Evolutionary conservation across 2,888 invertebrate species (phyloP).

Genomic region (Sthenelais limicola): DNA sequence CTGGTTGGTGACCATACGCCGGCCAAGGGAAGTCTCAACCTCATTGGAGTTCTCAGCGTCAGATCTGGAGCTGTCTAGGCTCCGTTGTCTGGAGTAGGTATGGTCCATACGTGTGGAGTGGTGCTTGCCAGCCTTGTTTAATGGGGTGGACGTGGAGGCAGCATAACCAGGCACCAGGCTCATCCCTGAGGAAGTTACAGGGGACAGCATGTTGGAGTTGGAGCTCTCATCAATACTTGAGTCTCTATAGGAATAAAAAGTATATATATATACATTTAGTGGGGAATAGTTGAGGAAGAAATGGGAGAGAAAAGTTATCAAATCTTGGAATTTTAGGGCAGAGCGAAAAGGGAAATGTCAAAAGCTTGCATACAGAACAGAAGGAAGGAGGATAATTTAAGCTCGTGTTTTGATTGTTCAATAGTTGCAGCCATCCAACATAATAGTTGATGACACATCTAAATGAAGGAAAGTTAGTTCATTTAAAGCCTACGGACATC

Average conservation of each 20-base stretch:
- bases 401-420: too few relatives aligned
- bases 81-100: slow-evolving; percentile 62
- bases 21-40: not conserved
- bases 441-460: not conserved
- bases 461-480: too few relatives aligned
- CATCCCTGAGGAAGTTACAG: slow-evolving; percentile 5
- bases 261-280: too few relatives aligned
- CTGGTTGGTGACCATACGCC: not conserved
- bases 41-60: slow-evolving; percentile 41
- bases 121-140: too few relatives aligned
- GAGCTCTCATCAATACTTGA: slow-evolving; percentile 53
- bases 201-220: slow-evolving; percentile 46
- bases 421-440: not conserved
- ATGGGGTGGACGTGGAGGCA: slow-evolving; percentile 13
- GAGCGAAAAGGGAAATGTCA: too few relatives aligned
- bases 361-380: too few relatives aligned
- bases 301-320: too few relatives aligned
- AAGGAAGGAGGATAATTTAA: too few relatives aligned
- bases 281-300: too few relatives aligned
- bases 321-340: too few relatives aligned
- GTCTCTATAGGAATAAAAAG: too few relatives aligned
- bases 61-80: slow-evolving; percentile 37
- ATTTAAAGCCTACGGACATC: too few relatives aligned
- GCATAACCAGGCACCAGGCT: slow-evolving; percentile 17
- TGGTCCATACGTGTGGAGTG: slow-evolving; percentile 55